These are phyloP conservation scores for Galagoides demidoff DNA, from an alignment of 2,797 vertebrate species.

Conservation along the genomic window DNA sequence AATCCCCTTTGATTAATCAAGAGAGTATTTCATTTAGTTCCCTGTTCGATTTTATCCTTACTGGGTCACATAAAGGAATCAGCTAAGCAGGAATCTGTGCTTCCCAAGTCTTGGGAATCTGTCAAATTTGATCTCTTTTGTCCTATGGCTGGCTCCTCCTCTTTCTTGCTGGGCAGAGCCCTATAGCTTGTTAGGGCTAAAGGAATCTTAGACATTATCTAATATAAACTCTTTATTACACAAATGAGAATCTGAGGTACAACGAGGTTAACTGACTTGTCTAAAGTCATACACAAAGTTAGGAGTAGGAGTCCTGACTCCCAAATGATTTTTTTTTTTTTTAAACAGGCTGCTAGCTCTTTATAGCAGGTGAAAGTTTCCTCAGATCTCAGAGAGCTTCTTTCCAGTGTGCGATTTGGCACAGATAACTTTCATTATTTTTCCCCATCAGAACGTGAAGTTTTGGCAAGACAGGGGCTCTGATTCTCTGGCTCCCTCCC, in stretches of 20 bases:
- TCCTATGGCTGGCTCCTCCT: not conserved
- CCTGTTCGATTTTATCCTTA: conserved; percentile 54
- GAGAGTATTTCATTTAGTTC: conserved; percentile 59
- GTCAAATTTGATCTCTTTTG: conserved; percentile 39
- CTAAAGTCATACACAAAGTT: conserved; percentile 36
- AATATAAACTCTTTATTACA: not conserved
- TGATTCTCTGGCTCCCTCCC: not conserved
- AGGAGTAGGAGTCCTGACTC: not conserved
- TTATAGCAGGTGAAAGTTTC: not conserved
- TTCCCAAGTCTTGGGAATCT: conserved; percentile 32
- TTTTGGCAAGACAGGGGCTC: conserved; percentile 21
- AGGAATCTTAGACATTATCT: not conserved
- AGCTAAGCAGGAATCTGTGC: conserved; percentile 29
- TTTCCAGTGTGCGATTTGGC: not conserved
- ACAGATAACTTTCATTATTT: not conserved
- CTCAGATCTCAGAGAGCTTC: not conserved
- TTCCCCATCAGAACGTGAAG: not conserved
- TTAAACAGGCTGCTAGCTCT: not conserved
- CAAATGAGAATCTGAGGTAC: conserved; percentile 19
- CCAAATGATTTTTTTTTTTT: not conserved
- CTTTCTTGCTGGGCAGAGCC: not conserved
- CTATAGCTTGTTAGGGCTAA: not conserved
- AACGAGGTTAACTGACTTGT: not conserved
- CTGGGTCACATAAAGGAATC: conserved; percentile 55
- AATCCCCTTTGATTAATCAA: conserved; percentile 73